Base-by-base conservation (phyloP, 2,888 invertebrate species). In the Pterostichus niger region DNA sequence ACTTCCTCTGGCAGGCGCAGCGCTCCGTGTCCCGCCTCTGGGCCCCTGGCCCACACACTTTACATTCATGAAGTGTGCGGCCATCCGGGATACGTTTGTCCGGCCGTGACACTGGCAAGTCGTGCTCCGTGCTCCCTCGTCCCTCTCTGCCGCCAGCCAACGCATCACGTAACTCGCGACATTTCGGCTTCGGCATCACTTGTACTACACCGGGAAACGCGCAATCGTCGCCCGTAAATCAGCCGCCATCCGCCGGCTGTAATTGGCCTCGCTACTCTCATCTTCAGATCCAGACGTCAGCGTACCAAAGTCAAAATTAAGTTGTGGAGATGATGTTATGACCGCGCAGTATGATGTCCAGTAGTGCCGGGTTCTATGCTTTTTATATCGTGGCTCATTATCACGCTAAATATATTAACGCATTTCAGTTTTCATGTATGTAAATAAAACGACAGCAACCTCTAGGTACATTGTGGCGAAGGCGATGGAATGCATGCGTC, bases 1-100 rank as follows among this genome's bases (percentile, higher is more conserved):
- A 88, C 88, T 88, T 88, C 88, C 88, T 88, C 81, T 71, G 54
- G 56, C 35, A 35, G 15, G 44, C 46, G 61, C 17, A 56, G 15
- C 44, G 61, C 61, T 15, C 61, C 78, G 33, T 7, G 17, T 52
- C 61, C 5, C 49, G 13, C 52, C 35, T 44, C 6, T 33, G 31
- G 49, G 73, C 71, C 49, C 46, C 68, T 61, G 64, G 75, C 83
- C 83, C 83, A 83, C 83, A 83, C 83, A 83, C 56, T 83, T 83
- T 64, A 83, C 83, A 83, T 83, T 83, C 83, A 83, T 77, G 76
- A 76, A 64, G 77, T 77, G 77, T 83, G 49, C 77, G 77, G 54
- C 54, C 77, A 83, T 83, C 83, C 83, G 83, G 83, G 83, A 83
- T 83, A 77, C 56, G 77, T 75, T 77, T 83, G 83, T 83, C 83